Conservation (phyloP, 2,888 invertebrate species). For the Pogonocherus hispidulus region DNA sequence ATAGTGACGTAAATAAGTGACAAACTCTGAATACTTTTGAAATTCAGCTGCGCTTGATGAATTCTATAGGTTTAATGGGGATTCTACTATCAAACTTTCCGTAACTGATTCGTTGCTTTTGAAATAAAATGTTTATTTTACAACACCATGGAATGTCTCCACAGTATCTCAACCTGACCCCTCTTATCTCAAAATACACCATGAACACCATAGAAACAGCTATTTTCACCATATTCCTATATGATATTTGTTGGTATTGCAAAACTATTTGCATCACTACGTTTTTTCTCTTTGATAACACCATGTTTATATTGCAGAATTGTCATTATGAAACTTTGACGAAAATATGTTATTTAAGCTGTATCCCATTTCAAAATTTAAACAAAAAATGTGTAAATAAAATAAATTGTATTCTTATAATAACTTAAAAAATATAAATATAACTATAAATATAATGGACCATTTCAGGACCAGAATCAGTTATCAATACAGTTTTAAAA, state of each 20-base stretch:
- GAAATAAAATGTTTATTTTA: neutral
- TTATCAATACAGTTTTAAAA: no score
- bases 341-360: neutral
- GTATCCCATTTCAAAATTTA: neutral
- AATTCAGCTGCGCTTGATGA: no score
- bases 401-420: no score
- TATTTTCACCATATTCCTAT: slow-evolving; percentile 16
- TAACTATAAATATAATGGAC: no score
- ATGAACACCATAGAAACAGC: slow-evolving; percentile 23
- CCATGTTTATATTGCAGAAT: neutral
- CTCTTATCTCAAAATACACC: slow-evolving; percentile 5
- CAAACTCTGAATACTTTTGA: no score
- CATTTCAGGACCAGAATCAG: no score
- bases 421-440: no score
- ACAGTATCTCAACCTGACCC: slow-evolving; percentile 4
- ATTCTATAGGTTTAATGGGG: no score
- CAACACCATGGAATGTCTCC: slow-evolving; percentile 1
- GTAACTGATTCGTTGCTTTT: neutral
- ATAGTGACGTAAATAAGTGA: no score
- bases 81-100: neutral
- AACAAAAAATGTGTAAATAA: no score
- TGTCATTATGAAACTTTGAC: neutral
- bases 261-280: neutral
- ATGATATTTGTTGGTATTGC: neutral
- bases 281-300: neutral